These are phyloP conservation scores for Tichodroma muraria DNA, from an alignment of 2,113 vertebrate genomes.

Conservation along the genomic window DNA sequence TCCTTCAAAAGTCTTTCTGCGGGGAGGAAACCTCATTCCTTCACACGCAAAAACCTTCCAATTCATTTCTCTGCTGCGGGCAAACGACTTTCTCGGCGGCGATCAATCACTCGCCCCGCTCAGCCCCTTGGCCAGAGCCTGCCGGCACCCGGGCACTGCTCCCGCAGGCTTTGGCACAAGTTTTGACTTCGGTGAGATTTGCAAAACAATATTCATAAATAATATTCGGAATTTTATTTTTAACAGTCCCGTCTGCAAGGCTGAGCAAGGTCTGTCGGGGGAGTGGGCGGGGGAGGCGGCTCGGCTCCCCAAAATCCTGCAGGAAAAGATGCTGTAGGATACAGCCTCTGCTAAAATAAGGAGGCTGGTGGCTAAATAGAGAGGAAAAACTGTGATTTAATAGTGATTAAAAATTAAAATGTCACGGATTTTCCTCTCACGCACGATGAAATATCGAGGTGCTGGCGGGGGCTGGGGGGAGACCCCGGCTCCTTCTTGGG, in stretches of 20 bases:
- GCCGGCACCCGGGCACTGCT: not conserved
- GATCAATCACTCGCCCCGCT: not conserved
- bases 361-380: not conserved
- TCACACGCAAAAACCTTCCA: not conserved
- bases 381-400: not conserved
- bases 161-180: not conserved
- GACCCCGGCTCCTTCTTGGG: not conserved
- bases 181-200: not conserved
- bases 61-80: not conserved
- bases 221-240: not conserved
- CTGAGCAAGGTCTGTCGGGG: not conserved
- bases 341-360: not conserved
- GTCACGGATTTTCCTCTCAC: not conserved
- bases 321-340: not conserved
- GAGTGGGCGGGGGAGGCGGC: not conserved
- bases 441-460: not conserved
- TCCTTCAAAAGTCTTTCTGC: not conserved
- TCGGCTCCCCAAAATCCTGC: not conserved
- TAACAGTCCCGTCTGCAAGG: not conserved
- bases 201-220: slow-evolving; percentile 39
- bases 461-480: not conserved
- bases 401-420: not conserved
- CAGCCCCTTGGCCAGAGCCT: not conserved
- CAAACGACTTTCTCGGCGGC: not conserved
- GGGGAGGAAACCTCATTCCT: not conserved